Percentiles rank a stretch among this genome's conserved stretches.
phyloP scores from a whole-genome alignment of 2,888 invertebrate genomes.

The Spicauda simplicius region DNA sequence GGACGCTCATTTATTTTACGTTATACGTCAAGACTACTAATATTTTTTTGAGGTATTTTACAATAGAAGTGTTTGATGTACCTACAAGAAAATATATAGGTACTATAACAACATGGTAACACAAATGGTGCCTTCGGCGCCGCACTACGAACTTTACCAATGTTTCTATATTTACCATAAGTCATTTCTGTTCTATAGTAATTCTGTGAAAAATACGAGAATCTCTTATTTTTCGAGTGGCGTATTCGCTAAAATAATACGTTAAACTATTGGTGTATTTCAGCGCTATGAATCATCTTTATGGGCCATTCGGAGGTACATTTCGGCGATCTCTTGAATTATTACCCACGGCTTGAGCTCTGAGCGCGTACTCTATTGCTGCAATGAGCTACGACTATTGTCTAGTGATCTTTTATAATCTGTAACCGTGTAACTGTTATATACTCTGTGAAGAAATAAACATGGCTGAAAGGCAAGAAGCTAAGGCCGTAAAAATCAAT shows the following conservation, averaged over 20 bases:
- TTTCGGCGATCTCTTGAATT: constrained; percentile 77
- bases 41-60: too few species aligned
- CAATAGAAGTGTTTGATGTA: too few species aligned
- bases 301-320: constrained; percentile 73
- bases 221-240: constrained; percentile 31
- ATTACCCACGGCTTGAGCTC: constrained; percentile 50
- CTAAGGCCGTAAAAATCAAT: too few species aligned
- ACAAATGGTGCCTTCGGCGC: too few species aligned
- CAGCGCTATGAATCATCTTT: constrained; percentile 72
- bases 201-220: constrained; percentile 22
- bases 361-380: constrained; percentile 37
- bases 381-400: constrained; percentile 39
- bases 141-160: too few species aligned
- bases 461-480: too few species aligned
- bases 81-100: too few species aligned
- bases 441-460: not conserved
- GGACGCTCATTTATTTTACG: too few species aligned
- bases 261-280: constrained; percentile 71
- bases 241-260: constrained; percentile 36
- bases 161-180: not conserved
- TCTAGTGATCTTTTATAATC: constrained; percentile 34
- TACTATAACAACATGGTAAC: too few species aligned
- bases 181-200: constrained; percentile 1
- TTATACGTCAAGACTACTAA: too few species aligned
- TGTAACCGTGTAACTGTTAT: constrained; percentile 5